These are phyloP conservation scores for Drosophila orosa DNA, from an alignment of 1,140 invertebrate species.

Conservation along the genomic window DNA sequence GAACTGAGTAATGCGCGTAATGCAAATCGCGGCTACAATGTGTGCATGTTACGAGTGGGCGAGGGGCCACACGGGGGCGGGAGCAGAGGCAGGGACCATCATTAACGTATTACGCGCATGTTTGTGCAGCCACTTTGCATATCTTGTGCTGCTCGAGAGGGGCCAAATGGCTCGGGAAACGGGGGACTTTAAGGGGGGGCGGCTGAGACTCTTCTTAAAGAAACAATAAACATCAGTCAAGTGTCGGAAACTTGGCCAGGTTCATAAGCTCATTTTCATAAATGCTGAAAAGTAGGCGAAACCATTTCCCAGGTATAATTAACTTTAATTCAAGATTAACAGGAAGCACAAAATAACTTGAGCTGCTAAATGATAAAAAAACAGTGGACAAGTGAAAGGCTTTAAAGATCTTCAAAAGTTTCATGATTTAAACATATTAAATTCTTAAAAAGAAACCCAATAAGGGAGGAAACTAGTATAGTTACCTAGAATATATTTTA, in stretches of 20 bases:
- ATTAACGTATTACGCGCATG: constrained; percentile 78
- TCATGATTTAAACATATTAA: too few relatives aligned
- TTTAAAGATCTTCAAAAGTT: too few relatives aligned
- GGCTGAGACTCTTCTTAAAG: constrained; percentile 16
- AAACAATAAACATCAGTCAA: constrained; percentile 54
- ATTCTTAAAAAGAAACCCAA: too few relatives aligned
- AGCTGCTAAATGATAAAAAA: too few relatives aligned
- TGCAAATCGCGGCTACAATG: constrained; percentile 76
- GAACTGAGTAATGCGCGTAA: constrained; percentile 75
- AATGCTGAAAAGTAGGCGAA: background rate
- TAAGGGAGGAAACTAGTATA: too few relatives aligned
- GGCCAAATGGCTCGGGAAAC: constrained; percentile 3
- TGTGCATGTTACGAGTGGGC: constrained; percentile 44
- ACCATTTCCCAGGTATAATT: background rate
- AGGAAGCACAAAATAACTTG: background rate
- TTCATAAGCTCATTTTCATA: constrained; percentile 29
- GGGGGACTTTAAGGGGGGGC: background rate
- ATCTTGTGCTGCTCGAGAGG: constrained; percentile 38
- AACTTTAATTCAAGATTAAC: background rate
- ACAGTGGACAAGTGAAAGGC: too few relatives aligned
- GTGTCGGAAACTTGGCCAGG: constrained; percentile 36
- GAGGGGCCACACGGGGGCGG: background rate
- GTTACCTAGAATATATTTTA: too few relatives aligned
- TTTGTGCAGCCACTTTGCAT: constrained; percentile 78
- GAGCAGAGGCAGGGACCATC: constrained; percentile 44